Evolutionary conservation across 92 coral and sea anemone species (phyloP).

Genomic region (Parazoanthus darwini): DNA sequence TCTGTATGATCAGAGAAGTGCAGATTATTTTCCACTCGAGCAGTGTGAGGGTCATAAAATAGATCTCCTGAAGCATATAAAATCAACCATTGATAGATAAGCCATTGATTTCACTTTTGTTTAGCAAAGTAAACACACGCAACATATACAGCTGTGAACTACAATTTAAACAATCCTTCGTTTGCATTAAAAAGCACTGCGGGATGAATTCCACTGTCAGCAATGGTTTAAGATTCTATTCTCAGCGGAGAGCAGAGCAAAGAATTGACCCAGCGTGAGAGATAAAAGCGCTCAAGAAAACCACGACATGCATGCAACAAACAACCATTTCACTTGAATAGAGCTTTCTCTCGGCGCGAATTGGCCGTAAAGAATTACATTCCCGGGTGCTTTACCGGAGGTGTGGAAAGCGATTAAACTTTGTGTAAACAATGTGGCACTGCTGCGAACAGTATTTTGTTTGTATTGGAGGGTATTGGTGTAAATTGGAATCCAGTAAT

Average conservation of each 20-base stretch:
- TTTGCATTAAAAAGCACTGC: constrained; percentile 43
- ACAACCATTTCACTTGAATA: constrained; percentile 12
- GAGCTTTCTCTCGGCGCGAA: constrained; percentile 12
- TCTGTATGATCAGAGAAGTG: constrained; percentile 10
- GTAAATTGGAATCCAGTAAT: constrained; percentile 39
- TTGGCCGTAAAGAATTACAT: not conserved
- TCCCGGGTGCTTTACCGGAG: constrained; percentile 30
- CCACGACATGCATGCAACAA: constrained; percentile 5
- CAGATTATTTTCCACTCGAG: constrained; percentile 37
- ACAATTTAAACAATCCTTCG: constrained; percentile 41
- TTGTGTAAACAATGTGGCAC: constrained; percentile 43
- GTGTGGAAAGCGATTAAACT: constrained; percentile 48
- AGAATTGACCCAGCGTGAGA: constrained; percentile 36
- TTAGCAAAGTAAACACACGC: constrained; percentile 42
- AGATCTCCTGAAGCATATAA: constrained; percentile 20
- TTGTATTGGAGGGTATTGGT: constrained; percentile 32
- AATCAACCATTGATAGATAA: constrained; percentile 42
- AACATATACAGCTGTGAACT: constrained; percentile 37
- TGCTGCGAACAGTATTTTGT: constrained; percentile 31
- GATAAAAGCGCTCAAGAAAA: not conserved
- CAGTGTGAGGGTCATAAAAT: constrained; percentile 26
- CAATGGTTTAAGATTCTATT: constrained; percentile 19
- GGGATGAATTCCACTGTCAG: constrained; percentile 43
- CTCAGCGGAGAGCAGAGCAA: constrained; percentile 28
- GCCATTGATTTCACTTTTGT: constrained; percentile 29